Conservation (phyloP, 2,888 invertebrate species). For the Drosophila longiperda region DNA sequence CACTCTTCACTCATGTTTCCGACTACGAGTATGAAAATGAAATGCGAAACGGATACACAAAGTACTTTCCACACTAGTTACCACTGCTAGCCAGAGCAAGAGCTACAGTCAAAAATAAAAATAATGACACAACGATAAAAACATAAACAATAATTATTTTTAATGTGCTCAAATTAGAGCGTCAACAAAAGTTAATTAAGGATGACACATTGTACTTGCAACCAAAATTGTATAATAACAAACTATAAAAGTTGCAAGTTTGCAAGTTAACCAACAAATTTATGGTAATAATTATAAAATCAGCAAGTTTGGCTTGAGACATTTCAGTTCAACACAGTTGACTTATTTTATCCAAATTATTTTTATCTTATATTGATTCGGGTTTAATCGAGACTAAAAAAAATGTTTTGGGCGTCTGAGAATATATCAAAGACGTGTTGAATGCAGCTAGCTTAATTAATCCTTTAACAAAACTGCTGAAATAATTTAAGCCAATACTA, state of each 20-base stretch:
- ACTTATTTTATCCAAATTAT: not conserved
- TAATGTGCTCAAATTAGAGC: constrained; percentile 61
- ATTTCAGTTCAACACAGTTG: not conserved
- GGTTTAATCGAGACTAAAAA: not conserved
- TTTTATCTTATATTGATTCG: not conserved
- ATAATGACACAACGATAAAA: constrained; percentile 34
- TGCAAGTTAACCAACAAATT: not conserved
- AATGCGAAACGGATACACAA: constrained; percentile 25
- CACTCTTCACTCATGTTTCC: constrained; percentile 1
- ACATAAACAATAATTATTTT: constrained; percentile 45
- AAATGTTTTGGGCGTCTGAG: not conserved
- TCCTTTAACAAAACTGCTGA: constrained; percentile 3
- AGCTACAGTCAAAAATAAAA: constrained; percentile 14
- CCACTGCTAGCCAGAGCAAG: constrained; percentile 2
- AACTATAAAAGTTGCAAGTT: constrained; percentile 7
- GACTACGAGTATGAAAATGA: constrained; percentile 25
- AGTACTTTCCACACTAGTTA: constrained; percentile 36
- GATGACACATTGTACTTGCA: constrained; percentile 5
- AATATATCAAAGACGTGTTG: not conserved
- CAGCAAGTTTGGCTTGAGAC: not conserved
- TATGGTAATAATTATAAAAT: constrained; percentile 1
- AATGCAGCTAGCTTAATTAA: not conserved
- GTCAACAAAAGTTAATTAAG: constrained; percentile 13
- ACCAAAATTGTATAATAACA: constrained; percentile 2
- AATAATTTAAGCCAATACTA: constrained; percentile 1